Base-by-base conservation (phyloP, 2,888 invertebrate species). In the Calameuta filiformis region DNA sequence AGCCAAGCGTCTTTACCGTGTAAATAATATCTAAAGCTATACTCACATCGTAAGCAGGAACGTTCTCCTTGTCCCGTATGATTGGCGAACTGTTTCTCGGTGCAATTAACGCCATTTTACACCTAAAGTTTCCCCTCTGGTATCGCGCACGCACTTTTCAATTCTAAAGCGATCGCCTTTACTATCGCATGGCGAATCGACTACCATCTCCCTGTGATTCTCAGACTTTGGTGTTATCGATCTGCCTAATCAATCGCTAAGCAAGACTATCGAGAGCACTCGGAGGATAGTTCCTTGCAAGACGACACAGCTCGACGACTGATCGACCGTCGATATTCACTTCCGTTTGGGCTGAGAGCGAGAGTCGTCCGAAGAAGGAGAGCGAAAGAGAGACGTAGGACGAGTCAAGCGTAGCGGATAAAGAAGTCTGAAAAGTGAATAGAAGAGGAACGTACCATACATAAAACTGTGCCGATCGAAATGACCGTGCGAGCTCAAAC, bases 31-130 rank as follows among this genome's bases (percentile, higher is more conserved):
- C 23, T 23, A 56, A 2, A 23, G 56, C 9, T 23, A 23, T 92
- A 84, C 93, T 92, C 91, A 95, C 95, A 93, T 95, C 94, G 87
- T 95, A 95, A 73, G 95, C 94, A 85, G 95, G 95, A 84, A 94
- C 92, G 86, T 94, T 93, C 84, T 95, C 93, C 90, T 94, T 95
- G 91, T 95, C 95, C 91, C 93, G 93, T 89, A 95, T 94, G 86
- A 94, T 91, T 75, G 95, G 94, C 84, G 93, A 93, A 84, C 94
- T 94, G 91, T 95, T 95, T 92, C 94, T 94, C 87, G 94, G 94
- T 87, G 93, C 93, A 81, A 93, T 94, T 86, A 93, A 90, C 80
- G 90, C 87, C 89, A 90, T 90, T 75, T 84, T 81, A 77, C 71
- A 4, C 37, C 15, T 15, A 12, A 3, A 15, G 30, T 69, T 37